Evolutionary conservation across 2,113 vertebrate genomes (phyloP).

Genomic region (Oceanites oceanicus): DNA sequence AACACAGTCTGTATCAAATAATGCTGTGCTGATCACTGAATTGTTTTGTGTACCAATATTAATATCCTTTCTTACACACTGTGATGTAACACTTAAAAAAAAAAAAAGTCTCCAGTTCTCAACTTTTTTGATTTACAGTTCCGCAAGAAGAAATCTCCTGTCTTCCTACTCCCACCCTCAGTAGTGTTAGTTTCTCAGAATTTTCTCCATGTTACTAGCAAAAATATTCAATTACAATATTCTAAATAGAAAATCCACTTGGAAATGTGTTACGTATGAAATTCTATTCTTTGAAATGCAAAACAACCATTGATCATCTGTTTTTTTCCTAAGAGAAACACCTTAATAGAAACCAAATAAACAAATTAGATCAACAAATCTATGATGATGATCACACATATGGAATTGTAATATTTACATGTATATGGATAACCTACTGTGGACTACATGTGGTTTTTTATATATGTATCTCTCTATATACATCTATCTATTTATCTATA

Average conservation of each 20-base stretch:
- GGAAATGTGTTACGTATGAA: neutral
- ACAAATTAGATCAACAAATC: neutral
- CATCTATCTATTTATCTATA: neutral
- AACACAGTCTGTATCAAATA: neutral
- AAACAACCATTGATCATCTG: neutral
- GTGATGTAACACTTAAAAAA: neutral
- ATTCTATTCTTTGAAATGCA: neutral
- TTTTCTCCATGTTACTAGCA: neutral
- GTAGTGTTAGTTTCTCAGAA: neutral
- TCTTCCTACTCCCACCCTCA: neutral
- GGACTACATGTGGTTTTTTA: neutral
- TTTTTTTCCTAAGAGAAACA: neutral
- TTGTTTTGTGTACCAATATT: neutral
- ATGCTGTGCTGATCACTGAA: neutral
- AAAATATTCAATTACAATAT: neutral
- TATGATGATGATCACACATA: neutral
- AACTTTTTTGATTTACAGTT: neutral
- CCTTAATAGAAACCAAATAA: neutral
- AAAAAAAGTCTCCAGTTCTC: neutral
- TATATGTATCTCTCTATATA: too few relatives aligned
- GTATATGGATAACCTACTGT: neutral
- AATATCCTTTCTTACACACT: neutral
- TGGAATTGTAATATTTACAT: neutral
- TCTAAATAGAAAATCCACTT: neutral
- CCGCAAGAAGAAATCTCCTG: neutral